phyloP scores from a whole-genome alignment of 2,888 invertebrate genomes.

The Macrostomum cliftonense region DNA sequence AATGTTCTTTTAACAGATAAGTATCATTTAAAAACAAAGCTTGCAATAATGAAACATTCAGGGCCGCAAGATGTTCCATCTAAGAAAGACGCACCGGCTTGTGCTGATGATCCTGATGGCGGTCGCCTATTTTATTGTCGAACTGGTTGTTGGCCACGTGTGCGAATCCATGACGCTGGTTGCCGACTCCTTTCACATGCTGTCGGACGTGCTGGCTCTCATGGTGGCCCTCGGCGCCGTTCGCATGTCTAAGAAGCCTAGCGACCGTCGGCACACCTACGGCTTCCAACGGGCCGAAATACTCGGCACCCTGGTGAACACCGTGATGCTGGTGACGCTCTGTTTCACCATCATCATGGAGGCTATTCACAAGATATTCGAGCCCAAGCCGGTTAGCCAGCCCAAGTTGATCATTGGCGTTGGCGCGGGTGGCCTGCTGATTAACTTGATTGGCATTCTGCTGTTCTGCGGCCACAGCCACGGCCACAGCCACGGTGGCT shows the following conservation, averaged over 20 bases:
- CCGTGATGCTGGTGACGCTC: conserved; percentile 13
- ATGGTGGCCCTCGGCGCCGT: conserved; percentile 82
- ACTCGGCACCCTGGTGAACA: conserved; percentile 13
- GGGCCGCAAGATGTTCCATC: too few species aligned
- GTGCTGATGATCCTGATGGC: conserved; percentile 71
- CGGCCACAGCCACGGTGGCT: background rate
- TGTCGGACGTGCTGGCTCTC: conserved; percentile 86
- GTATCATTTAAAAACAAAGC: too few species aligned
- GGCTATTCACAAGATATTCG: conserved; percentile 12
- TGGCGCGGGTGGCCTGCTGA: conserved; percentile 7
- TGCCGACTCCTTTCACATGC: conserved; percentile 93
- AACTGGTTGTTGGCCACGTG: conserved; percentile 80
- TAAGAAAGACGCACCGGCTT: conserved; percentile 30
- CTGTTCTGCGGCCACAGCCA: conserved; percentile 8
- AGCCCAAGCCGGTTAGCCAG: conserved; percentile 9
- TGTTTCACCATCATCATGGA: conserved; percentile 14
- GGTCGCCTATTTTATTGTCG: conserved; percentile 75
- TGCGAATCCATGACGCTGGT: conserved; percentile 91
- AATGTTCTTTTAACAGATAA: too few species aligned
- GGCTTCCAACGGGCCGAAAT: conserved; percentile 14
- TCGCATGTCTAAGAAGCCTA: conserved; percentile 7
- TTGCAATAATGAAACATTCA: too few species aligned
- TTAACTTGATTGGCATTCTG: conserved; percentile 9
- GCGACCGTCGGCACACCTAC: conserved; percentile 10
- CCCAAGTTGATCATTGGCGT: conserved; percentile 7